Conservation (phyloP, 2,797 vertebrate species). For the Leptatherina wallacei region DNA sequence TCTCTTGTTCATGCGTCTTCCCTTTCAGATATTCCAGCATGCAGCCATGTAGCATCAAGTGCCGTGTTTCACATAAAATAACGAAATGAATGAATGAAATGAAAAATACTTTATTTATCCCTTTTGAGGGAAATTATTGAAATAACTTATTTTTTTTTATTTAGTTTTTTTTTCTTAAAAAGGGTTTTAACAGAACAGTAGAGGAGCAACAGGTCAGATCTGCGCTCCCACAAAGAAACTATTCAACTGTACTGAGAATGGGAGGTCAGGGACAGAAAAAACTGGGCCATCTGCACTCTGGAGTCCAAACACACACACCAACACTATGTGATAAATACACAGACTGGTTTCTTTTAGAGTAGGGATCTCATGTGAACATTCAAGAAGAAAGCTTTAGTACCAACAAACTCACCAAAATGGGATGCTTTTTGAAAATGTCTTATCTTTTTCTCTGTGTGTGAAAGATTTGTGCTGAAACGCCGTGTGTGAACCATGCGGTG, state of each 20-base stretch:
- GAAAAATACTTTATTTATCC: no score
- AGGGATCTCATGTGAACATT: slow-evolving; percentile 76
- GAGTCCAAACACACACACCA: slow-evolving; percentile 56
- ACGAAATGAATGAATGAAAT: no score
- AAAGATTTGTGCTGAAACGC: slow-evolving; percentile 61
- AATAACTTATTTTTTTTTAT: slow-evolving; percentile 67
- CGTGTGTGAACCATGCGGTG: slow-evolving; percentile 63
- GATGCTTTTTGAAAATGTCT: slow-evolving; percentile 42
- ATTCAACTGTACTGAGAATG: slow-evolving; percentile 54
- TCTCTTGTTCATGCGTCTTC: slow-evolving; percentile 74
- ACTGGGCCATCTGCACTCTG: slow-evolving; percentile 72
- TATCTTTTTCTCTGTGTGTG: slow-evolving; percentile 4
- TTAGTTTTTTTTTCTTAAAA: slow-evolving; percentile 32
- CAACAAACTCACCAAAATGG: slow-evolving; percentile 75
- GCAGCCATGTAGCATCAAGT: slow-evolving; percentile 83
- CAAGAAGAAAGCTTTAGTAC: slow-evolving; percentile 87
- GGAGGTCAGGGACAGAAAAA: slow-evolving; percentile 50
- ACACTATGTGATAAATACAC: slow-evolving; percentile 39
- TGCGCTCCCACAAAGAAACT: slow-evolving; percentile 59
- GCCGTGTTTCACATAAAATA: slow-evolving; percentile 76
- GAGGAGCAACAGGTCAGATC: slow-evolving; percentile 70
- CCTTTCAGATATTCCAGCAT: slow-evolving; percentile 87
- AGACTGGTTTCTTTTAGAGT: slow-evolving; percentile 58
- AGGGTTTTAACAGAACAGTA: slow-evolving; percentile 63
- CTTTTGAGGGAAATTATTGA: no score